Percentiles rank a stretch among this genome's conserved stretches.
Conservation (phyloP, 2,113 vertebrate species). For the Larimichthys polyactis region DNA sequence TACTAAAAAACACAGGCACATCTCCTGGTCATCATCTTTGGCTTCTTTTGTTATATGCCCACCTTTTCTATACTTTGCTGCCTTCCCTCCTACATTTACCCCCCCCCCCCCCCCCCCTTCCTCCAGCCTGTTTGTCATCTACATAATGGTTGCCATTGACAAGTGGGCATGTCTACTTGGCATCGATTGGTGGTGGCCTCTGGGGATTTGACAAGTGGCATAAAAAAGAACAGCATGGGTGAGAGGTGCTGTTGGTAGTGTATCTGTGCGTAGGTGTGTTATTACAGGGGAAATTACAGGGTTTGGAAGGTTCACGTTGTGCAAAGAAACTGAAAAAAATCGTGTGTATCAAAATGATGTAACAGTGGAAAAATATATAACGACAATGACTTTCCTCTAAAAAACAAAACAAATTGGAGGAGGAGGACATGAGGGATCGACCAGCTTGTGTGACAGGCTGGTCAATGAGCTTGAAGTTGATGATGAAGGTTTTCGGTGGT, state of each 20-base stretch:
- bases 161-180: conserved; percentile 60
- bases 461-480: conserved; percentile 44
- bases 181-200: conserved; percentile 59
- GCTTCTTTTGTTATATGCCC: background rate
- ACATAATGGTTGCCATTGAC: conserved; percentile 54
- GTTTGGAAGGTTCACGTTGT: conserved; percentile 10
- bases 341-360: background rate
- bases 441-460: conserved; percentile 1
- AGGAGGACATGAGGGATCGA: conserved; percentile 19
- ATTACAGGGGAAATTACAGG: conserved; percentile 13
- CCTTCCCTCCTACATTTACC: conserved; percentile 3
- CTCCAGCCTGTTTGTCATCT: conserved; percentile 33
- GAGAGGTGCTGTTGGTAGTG: conserved; percentile 16
- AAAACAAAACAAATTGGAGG: background rate
- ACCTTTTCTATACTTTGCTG: background rate
- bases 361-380: background rate
- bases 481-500: conserved; percentile 8
- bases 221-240: conserved; percentile 17
- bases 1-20: background rate
- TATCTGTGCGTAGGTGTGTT: conserved; percentile 18
- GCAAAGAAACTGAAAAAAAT: conserved; percentile 4
- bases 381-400: conserved; percentile 1
- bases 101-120: background rate
- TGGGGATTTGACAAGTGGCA: conserved; percentile 27
- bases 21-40: conserved; percentile 10